A percentile compares a stretch with the other conserved stretches of the same genome.
phyloP scores from a whole-genome alignment of 2,888 invertebrate species.

The Heterodera filipjevi region DNA sequence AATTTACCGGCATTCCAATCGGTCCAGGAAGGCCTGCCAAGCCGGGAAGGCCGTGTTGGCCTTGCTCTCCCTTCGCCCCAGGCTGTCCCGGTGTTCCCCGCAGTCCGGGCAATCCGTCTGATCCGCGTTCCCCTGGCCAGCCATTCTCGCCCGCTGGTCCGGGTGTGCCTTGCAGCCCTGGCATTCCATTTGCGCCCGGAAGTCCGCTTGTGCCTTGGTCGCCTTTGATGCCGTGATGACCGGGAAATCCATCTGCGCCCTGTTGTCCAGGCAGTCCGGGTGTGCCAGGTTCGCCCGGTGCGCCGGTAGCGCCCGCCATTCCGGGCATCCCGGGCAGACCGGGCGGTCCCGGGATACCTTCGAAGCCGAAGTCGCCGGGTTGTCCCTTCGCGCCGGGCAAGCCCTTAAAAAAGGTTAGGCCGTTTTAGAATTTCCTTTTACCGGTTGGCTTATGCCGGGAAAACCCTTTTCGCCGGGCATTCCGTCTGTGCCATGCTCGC shows the following conservation, averaged over 20 bases:
- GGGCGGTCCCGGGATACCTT: slow-evolving; percentile 70
- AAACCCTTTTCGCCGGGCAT: slow-evolving; percentile 51
- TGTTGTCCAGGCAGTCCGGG: slow-evolving; percentile 70
- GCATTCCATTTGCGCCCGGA: slow-evolving; percentile 61
- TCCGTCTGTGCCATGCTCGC: slow-evolving; percentile 70
- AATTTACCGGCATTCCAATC: slow-evolving; percentile 35
- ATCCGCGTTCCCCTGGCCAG: slow-evolving; percentile 57
- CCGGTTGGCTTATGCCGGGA: slow-evolving; percentile 32
- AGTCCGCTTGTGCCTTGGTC: slow-evolving; percentile 54
- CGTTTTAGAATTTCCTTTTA: neutral
- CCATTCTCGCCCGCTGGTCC: slow-evolving; percentile 45
- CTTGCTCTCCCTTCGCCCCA: slow-evolving; percentile 42
- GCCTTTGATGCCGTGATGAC: slow-evolving; percentile 56
- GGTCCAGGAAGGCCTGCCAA: slow-evolving; percentile 50
- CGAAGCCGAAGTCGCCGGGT: slow-evolving; percentile 50
- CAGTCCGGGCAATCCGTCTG: slow-evolving; percentile 66
- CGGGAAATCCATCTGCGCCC: slow-evolving; percentile 48
- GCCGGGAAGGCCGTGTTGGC: slow-evolving; percentile 64
- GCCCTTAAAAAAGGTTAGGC: slow-evolving; percentile 27
- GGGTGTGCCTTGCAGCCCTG: slow-evolving; percentile 29
- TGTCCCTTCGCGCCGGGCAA: slow-evolving; percentile 45
- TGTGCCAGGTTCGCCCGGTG: slow-evolving; percentile 49
- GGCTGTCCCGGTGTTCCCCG: slow-evolving; percentile 52
- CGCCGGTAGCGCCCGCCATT: slow-evolving; percentile 54
- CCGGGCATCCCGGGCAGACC: slow-evolving; percentile 55